phyloP scores from a whole-genome alignment of 1,140 invertebrate genomes.

The Macrobrachium nipponense region DNA sequence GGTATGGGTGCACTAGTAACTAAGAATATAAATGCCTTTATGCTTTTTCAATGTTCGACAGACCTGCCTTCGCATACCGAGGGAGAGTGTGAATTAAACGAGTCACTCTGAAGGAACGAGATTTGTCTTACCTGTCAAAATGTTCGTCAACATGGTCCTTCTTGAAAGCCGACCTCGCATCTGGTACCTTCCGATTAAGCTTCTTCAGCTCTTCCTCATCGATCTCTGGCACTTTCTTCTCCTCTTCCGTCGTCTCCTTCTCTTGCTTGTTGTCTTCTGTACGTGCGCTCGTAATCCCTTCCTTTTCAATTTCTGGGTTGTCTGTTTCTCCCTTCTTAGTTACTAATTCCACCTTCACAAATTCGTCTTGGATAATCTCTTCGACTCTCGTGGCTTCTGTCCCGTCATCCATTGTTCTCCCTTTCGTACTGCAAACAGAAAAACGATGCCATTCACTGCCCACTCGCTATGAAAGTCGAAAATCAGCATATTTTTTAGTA shows the following conservation, averaged over 20 bases:
- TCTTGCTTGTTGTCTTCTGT: too few species aligned
- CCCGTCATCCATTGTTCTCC: not conserved
- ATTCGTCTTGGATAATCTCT: not conserved
- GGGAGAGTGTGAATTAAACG: too few species aligned
- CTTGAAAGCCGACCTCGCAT: slow-evolving; percentile 32
- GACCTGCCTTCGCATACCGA: too few species aligned
- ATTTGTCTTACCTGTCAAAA: slow-evolving; percentile 39
- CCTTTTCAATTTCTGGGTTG: not conserved
- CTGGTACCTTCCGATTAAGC: slow-evolving; percentile 37
- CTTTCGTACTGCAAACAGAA: too few species aligned
- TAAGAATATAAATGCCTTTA: too few species aligned
- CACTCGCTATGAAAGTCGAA: too few species aligned
- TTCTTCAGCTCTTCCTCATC: slow-evolving; percentile 40
- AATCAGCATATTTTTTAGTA: too few species aligned
- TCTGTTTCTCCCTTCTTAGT: not conserved
- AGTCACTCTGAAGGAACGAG: too few species aligned
- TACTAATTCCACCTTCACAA: slow-evolving; percentile 10
- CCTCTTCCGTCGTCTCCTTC: not conserved
- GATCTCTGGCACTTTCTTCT: not conserved
- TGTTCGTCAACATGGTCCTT: slow-evolving; percentile 53
- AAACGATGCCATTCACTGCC: too few species aligned
- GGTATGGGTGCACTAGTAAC: too few species aligned
- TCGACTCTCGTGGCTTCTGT: not conserved
- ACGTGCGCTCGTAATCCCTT: not conserved
- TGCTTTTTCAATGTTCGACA: too few species aligned